These are phyloP conservation scores for Marmota flaviventris DNA, from an alignment of 2,113 vertebrate species.

Conservation along the genomic window DNA sequence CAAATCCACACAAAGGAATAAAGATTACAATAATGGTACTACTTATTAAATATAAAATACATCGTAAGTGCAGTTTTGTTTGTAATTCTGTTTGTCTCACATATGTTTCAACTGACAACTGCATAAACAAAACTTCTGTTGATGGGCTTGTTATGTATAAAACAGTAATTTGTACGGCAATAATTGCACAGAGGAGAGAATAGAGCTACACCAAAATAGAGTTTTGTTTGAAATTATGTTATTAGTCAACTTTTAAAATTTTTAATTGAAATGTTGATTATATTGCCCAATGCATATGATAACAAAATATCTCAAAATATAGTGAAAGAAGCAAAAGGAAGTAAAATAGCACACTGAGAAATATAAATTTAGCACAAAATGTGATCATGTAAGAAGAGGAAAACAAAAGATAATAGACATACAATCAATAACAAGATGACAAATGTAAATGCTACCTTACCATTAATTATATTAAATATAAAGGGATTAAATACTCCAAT, in stretches of 20 bases:
- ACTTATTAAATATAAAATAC: not conserved
- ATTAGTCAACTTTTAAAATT: not conserved
- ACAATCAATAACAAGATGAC: not conserved
- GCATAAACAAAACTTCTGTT: not conserved
- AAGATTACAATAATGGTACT: not conserved
- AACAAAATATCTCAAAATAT: not conserved
- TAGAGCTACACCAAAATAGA: not conserved
- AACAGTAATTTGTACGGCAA: not conserved
- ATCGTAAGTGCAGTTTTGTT: not conserved
- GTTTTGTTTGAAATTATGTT: not conserved
- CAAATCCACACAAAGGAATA: not conserved
- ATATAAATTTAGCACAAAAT: not conserved
- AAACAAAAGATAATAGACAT: not conserved
- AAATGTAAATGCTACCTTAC: not conserved
- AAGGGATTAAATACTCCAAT: not conserved
- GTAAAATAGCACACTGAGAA: not conserved
- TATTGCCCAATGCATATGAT: not conserved
- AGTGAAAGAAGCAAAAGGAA: not conserved
- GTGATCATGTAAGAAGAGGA: not conserved
- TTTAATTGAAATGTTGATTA: not conserved
- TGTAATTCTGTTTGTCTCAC: not conserved
- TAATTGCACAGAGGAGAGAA: not conserved
- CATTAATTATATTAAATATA: not conserved
- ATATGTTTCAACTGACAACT: not conserved
- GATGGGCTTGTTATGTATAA: not conserved